Evolutionary conservation across 2,797 vertebrate genomes (phyloP), one percentile per base, ranked within the genome.

Genomic region (Netta rufina): DNA sequence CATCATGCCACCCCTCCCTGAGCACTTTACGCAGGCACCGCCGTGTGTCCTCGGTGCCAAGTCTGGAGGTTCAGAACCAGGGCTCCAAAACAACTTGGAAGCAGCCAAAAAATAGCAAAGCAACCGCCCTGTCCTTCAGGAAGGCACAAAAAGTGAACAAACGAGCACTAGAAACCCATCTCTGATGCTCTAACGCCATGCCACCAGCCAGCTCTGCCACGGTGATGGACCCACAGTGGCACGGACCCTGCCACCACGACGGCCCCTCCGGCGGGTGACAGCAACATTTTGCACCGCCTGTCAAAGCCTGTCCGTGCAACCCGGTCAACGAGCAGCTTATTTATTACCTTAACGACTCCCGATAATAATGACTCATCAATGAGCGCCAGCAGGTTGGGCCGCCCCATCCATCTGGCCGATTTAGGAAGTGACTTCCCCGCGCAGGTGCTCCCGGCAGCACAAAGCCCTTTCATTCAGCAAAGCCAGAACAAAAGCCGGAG

Each of bases 11-110:
- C 32, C 69, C 57, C 72, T 20, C 8, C 8, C 45, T 33, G 17
- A 5, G 16, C 1, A 0, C n/a, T 5, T 39, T 3, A 24, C 0
- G 2, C 3, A 32, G 4, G 0, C 0, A 1, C 49, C 27, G 45
- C 77, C 3, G 9, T 1, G 2, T 9, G 25, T 67, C 60, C 92
- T 67, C 36, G 5, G 2, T 0, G 64, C 6, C 2, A 0, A 36
- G 4, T 2, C 61, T 8, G 8, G 21, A 11, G 76, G 22, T 28
- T 86, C 67, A 58, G 30, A 1, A 0, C 43, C 21, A 2, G 15
- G 18, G 33, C 57, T 80, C 49, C 65, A 56, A 70, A 91, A 5
- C 0, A 0, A 36, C 1, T 0, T n/a, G 32, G 17, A 7, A 43
- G 3, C 89, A 16, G 1, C 13, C 45, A 3, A 56, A 32, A 17